Evolutionary conservation across 53 echinoderm and acorn worm species (phyloP).

Genomic region (Glandiceps talaboti): DNA sequence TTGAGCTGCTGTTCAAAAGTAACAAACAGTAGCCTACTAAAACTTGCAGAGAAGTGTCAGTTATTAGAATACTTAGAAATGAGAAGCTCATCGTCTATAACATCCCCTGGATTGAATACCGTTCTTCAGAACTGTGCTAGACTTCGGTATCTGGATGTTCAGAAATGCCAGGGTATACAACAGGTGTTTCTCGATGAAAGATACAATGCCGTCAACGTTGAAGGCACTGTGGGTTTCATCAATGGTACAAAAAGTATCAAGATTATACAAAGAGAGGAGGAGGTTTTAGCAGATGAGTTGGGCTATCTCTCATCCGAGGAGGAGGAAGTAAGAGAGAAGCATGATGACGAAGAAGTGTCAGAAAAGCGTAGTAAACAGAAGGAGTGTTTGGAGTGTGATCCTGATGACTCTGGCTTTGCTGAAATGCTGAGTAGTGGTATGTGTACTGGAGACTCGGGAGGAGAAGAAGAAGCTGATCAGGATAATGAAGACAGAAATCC

Average conservation of each 20-base stretch:
- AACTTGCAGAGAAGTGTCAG: neutral
- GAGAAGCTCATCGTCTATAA: neutral
- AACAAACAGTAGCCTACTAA: neutral
- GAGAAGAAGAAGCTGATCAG: too few relatives aligned
- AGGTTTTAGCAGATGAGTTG: too few relatives aligned
- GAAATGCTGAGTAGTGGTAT: too few relatives aligned
- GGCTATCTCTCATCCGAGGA: too few relatives aligned
- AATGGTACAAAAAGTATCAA: neutral
- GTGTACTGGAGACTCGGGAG: too few relatives aligned
- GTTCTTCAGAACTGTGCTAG: neutral
- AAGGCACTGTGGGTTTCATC: neutral
- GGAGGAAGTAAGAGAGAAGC: neutral
- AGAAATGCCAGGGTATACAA: neutral
- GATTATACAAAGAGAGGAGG: neutral
- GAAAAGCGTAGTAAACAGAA: too few relatives aligned
- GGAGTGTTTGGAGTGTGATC: too few relatives aligned
- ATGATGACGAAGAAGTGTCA: neutral
- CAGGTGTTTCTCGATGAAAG: neutral
- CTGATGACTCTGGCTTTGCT: too few relatives aligned
- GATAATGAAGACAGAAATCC: too few relatives aligned
- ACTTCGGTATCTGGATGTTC: neutral
- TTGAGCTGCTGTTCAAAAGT: neutral
- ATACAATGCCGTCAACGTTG: neutral
- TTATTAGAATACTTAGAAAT: neutral
- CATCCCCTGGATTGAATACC: neutral